A percentile compares a stretch with the other conserved stretches of the same genome.
These are phyloP conservation scores for Clinocottus analis DNA, from an alignment of 2,113 vertebrate genomes.

Conservation along the genomic window DNA sequence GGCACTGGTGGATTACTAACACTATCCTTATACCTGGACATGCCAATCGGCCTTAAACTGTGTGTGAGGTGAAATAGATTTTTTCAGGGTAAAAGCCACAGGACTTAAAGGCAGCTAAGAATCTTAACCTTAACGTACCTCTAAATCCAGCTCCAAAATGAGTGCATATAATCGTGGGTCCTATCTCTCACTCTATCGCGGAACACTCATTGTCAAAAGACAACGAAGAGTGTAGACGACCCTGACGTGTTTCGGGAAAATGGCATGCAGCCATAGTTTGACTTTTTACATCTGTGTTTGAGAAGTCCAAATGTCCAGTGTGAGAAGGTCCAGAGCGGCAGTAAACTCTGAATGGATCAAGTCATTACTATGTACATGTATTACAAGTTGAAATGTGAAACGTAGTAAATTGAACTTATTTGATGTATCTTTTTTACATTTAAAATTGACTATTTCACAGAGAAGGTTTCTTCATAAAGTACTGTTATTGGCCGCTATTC, in stretches of 20 bases:
- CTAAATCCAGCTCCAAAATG: constrained; percentile 85
- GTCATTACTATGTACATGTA: background rate
- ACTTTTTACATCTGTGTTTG: background rate
- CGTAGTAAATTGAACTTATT: background rate
- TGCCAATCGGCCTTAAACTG: constrained; percentile 83
- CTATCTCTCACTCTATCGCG: background rate
- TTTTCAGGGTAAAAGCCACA: constrained; percentile 81
- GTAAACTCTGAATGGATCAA: background rate
- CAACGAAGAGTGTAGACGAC: no score
- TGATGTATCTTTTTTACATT: background rate
- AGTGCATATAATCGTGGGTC: constrained; percentile 65
- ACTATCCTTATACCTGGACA: constrained; percentile 23
- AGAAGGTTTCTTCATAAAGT: background rate
- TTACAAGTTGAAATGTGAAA: background rate
- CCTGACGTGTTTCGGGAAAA: background rate
- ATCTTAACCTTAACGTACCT: constrained; percentile 91
- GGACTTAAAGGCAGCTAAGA: constrained; percentile 87
- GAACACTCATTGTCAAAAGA: constrained; percentile 1
- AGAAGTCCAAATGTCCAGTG: background rate
- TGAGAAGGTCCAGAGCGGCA: background rate
- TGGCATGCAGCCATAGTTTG: background rate
- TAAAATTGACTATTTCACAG: background rate
- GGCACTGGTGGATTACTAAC: background rate
- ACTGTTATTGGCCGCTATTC: background rate
- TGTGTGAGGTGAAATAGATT: constrained; percentile 88